phyloP scores from a whole-genome alignment of 2,113 vertebrate species.

The Crotalus helleri region DNA sequence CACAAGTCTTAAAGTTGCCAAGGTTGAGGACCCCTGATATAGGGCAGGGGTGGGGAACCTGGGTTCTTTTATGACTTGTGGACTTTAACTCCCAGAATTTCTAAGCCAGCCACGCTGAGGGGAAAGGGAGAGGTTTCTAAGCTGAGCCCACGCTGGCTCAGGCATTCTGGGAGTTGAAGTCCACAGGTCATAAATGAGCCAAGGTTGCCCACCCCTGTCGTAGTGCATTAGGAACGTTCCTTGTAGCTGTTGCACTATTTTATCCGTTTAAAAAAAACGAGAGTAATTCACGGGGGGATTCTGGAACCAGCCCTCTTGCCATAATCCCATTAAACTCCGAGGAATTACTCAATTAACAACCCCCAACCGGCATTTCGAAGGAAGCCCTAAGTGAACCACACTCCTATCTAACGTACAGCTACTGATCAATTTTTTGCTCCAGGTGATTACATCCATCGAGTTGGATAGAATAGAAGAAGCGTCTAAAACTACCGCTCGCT shows the following conservation, averaged over 20 bases:
- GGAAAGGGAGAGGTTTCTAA: too few species aligned
- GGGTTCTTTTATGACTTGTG: too few species aligned
- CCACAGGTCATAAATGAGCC: too few species aligned
- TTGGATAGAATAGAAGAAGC: slow-evolving; percentile 42
- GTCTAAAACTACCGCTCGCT: slow-evolving; percentile 51
- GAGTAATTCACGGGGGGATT: background rate
- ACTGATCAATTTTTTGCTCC: slow-evolving; percentile 40
- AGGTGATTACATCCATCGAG: slow-evolving; percentile 28
- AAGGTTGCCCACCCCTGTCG: too few species aligned
- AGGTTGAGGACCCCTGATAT: too few species aligned
- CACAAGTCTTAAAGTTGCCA: too few species aligned
- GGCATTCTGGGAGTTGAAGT: too few species aligned
- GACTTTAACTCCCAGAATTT: too few species aligned
- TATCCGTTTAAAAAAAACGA: slow-evolving; percentile 18
- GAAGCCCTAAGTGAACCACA: slow-evolving; percentile 25
- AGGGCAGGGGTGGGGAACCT: too few species aligned
- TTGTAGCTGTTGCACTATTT: background rate
- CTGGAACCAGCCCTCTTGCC: background rate
- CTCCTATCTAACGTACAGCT: background rate
- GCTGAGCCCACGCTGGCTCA: too few species aligned
- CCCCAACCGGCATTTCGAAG: slow-evolving; percentile 28
- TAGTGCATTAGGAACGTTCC: background rate
- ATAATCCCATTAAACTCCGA: slow-evolving; percentile 2
- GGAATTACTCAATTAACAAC: background rate
- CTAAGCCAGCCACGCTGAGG: too few species aligned